These are phyloP conservation scores for Drosophila mimetica DNA, from an alignment of 2,888 invertebrate species.

Conservation along the genomic window DNA sequence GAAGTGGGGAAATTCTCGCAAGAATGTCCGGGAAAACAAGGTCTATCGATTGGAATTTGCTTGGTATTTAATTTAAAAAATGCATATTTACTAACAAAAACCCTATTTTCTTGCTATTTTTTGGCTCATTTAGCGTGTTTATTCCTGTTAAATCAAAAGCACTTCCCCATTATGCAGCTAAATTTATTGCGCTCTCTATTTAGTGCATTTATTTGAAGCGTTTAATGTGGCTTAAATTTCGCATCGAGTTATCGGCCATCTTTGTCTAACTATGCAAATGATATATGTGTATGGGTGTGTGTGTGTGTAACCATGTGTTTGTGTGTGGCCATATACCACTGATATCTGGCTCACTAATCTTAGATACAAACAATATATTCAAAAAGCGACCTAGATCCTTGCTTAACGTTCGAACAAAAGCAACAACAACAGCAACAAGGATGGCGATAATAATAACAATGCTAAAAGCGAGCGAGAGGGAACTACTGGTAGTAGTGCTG, in stretches of 20 bases:
- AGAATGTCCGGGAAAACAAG: constrained; percentile 2
- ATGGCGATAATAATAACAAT: constrained; percentile 76
- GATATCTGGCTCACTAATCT: constrained; percentile 76
- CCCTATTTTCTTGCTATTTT: too few relatives aligned
- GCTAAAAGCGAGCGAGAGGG: constrained; percentile 41
- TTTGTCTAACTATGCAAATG: constrained; percentile 64
- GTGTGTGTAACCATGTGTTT: neutral
- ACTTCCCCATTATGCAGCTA: neutral
- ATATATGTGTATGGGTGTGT: constrained; percentile 34
- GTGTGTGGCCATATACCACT: constrained; percentile 71
- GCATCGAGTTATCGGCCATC: constrained; percentile 26
- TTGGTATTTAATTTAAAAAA: too few relatives aligned
- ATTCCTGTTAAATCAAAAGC: too few relatives aligned
- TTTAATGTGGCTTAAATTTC: constrained; percentile 38
- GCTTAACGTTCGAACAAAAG: constrained; percentile 53
- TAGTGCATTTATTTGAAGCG: constrained; percentile 8
- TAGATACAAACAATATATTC: constrained; percentile 77
- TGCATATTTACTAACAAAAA: too few relatives aligned
- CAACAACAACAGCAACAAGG: constrained; percentile 46
- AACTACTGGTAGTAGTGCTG: neutral
- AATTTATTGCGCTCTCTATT: constrained; percentile 12
- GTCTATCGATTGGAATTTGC: constrained; percentile 8
- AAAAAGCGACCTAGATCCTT: constrained; percentile 77
- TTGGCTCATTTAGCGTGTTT: too few relatives aligned
- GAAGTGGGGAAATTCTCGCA: neutral